Base-by-base conservation (phyloP, 2,113 vertebrate genomes). In the Progne subis region DNA sequence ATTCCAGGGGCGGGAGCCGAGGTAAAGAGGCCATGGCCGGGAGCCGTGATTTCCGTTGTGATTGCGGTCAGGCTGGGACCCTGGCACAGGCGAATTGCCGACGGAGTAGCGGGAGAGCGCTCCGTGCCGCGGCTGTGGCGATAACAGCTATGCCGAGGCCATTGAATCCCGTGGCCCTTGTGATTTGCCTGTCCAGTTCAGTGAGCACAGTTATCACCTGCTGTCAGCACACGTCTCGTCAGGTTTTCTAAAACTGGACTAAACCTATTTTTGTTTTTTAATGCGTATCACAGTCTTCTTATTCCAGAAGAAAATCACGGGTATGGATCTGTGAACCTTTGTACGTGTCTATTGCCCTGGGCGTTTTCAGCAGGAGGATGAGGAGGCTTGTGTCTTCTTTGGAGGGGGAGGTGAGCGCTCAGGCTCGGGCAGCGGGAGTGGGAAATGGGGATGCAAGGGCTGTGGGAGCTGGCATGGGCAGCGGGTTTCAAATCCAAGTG, bases 51-150 rank as follows among this genome's bases (percentile, higher is more conserved):
- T 82, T 32, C 31, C 4, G 9, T 10, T 2, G 49, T 49, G 44
- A 3, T 25, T 26, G 47, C 3, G 5, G 41, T 18, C 70, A 25
- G 47, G 8, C 7, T 18, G 12, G 9, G 7, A 46, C 18, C 31
- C 6, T 3, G 24, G 41, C 34, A 16, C 17, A 3, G 29, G 1
- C 9, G 8, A 14, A 7, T 44, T 34, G 16, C n/a, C 14, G 11
- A 3, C n/a, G 3, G 9, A 28, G 6, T 34, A 14, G 26, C 15
- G 9, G 14, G 55, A 65, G 46, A 61, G 50, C 0, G 14, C 39
- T 16, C 7, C 1, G 47, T 12, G 3, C 28, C 1, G n/a, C n/a
- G n/a, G n/a, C n/a, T n/a, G n/a, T n/a, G n/a, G n/a, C n/a, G 37
- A 4, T 39, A 17, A 14, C 4, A 12, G 6, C 6, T 21, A 19